Evolutionary conservation across 2,113 vertebrate genomes (phyloP), one percentile per base, ranked within the genome.

Genomic region (Pycnonotus jocosus): DNA sequence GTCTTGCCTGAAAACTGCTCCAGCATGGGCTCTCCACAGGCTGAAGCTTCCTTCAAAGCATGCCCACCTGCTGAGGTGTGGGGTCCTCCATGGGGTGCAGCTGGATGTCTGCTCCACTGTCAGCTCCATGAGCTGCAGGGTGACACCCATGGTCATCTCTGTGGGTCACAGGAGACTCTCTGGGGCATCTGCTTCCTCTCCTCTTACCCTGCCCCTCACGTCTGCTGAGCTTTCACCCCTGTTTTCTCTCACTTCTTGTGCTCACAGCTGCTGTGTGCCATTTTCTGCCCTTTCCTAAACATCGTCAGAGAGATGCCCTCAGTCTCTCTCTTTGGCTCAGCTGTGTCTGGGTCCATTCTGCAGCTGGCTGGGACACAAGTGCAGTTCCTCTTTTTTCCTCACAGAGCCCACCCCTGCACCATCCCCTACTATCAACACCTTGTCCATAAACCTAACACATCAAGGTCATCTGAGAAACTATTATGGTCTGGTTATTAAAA

Each of bases 131-230:
- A 58, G 3, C 33, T 60, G 28, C 35, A 47, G 33, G 4, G 17
- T 10, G 24, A 21, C 45, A 47, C 12, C 33, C 2, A 0, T 3
- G 24, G 19, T 35, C 38, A 33, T 56, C 17, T 16, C 0, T 23
- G 18, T 4, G 30, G 45, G 27, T 44, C 60, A 24, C 23, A 65
- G 37, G 23, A 11, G 2, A 35, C 6, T 30, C 4, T 31, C 11
- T n/a, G 28, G 28, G 18, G 8, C 23, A 51, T 24, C 28, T 37
- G 5, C 37, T 50, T 66, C 12, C 15, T 15, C 2, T 79, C 9
- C 22, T 58, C 57, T 53, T 81, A 6, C 51, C 50, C 23, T n/a
- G 11, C 28, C 11, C 8, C 38, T 44, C 12, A 8, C 50, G 30
- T 40, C 35, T 86, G 33, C 16, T 69, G 16, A 17, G 27, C 9